Base-by-base conservation (phyloP, 35 echinoderm and acorn worm genomes). In the Lytechinus pictus region DNA sequence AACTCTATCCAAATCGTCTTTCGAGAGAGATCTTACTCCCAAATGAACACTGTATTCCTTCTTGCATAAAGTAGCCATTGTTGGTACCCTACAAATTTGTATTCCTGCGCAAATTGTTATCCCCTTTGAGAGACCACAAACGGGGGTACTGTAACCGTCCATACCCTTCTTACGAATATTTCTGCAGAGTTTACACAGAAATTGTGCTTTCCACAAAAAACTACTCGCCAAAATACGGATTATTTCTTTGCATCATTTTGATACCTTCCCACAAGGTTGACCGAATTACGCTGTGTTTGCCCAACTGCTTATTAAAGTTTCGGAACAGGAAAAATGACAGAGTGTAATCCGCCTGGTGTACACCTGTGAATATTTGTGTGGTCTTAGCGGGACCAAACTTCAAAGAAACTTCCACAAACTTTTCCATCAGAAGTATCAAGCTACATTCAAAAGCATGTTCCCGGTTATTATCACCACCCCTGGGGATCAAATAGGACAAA, bases 341-440 rank as follows among this genome's bases (percentile, higher is more conserved):
- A 79, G n/a, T 79, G n/a, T 79, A 79, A 79, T 79, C 66, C 66
- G 8, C 24, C 19, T 79, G 66, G 19, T 16, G 66, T 24, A 79
- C 66, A 79, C 66, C 66, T 79, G 66, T 79, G 66, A 79, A 79
- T 79, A 79, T 79, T 79, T 79, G 66, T 79, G 66, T 79, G 66
- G 66, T 79, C 66, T 79, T 79, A 79, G 66, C 66, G 21, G 66
- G 66, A 16, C 16, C 66, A 79, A 79, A 79, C 66, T 24, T 7
- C 66, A 79, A 79, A 79, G 66, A 79, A 79, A 79, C 66, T 79
- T 79, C n/a, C 21, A 79, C 66, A 79, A 79, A 79, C 66, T 79
- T 79, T 79, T 79, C 66, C 66, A 24, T 1, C 19, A n/a, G 19
- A 79, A 79, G 66, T 79, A 71, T 19, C 14, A 79, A 79, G 66